Conservation (phyloP, 2,888 invertebrate genomes). For the Bhutanitis thaidina region DNA sequence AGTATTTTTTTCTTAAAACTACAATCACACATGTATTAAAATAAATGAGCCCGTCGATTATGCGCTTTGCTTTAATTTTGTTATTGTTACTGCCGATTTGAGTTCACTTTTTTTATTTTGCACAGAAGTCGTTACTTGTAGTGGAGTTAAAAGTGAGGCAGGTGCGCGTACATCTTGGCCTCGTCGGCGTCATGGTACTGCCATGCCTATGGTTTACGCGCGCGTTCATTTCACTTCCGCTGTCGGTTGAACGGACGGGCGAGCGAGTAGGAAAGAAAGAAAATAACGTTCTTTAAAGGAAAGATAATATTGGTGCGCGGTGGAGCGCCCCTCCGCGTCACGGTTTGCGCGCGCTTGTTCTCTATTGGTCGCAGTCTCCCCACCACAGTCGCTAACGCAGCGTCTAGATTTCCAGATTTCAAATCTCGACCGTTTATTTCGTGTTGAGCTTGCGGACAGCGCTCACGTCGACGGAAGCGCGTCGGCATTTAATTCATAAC, state of each 20-base stretch:
- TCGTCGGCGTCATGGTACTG: constrained; percentile 25
- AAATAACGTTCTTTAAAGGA: constrained; percentile 72
- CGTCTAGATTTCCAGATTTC: constrained; percentile 76
- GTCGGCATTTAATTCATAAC: constrained; percentile 38
- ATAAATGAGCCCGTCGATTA: no score
- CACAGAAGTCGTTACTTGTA: background rate
- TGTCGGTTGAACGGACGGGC: constrained; percentile 69
- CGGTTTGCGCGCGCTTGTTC: constrained; percentile 42
- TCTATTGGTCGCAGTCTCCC: constrained; percentile 35
- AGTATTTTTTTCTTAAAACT: no score
- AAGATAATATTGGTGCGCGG: constrained; percentile 64
- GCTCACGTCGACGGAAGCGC: constrained; percentile 40
- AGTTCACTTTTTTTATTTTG: background rate
- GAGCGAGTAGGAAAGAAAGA: constrained; percentile 67
- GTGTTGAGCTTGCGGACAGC: constrained; percentile 61
- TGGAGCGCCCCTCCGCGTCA: constrained; percentile 50
- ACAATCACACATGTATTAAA: no score
- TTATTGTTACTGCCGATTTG: no score
- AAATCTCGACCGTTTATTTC: constrained; percentile 81
- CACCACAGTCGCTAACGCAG: constrained; percentile 63
- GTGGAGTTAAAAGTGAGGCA: constrained; percentile 21
- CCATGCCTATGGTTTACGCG: constrained; percentile 62
- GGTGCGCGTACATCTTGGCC: constrained; percentile 25
- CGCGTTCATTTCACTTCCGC: constrained; percentile 76
- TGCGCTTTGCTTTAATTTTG: no score